phyloP scores from a whole-genome alignment of 2,113 vertebrate genomes.

The Boulengeromyrus knoepffleri region DNA sequence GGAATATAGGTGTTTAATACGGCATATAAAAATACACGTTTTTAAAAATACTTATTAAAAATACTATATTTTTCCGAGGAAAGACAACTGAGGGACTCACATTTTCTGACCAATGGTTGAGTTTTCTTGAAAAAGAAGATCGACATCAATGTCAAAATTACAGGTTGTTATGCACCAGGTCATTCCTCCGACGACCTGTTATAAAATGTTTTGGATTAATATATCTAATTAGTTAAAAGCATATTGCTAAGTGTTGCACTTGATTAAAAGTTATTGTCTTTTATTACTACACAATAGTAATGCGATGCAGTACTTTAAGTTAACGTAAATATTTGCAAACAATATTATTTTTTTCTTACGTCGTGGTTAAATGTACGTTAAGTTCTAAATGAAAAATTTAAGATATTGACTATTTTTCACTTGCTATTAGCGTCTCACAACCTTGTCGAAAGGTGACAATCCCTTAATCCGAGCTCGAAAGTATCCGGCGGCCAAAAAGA shows the following conservation, averaged over 20 bases:
- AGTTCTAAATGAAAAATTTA: background rate
- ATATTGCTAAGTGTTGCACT: background rate
- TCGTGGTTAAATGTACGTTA: background rate
- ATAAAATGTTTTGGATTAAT: slow-evolving; percentile 17
- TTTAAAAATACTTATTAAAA: background rate
- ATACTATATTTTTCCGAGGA: background rate
- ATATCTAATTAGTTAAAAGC: background rate
- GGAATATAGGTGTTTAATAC: background rate
- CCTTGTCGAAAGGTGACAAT: slow-evolving; percentile 93
- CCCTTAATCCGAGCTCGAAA: slow-evolving; percentile 95
- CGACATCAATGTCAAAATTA: slow-evolving; percentile 89
- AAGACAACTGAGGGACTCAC: slow-evolving; percentile 54
- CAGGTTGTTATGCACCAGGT: slow-evolving; percentile 98
- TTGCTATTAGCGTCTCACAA: slow-evolving; percentile 32
- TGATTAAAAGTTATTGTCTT: too few relatives aligned
- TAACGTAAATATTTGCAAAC: background rate
- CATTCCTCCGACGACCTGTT: slow-evolving; percentile 95
- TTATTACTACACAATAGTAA: background rate
- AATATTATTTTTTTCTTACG: background rate
- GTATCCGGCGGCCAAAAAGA: slow-evolving; percentile 92
- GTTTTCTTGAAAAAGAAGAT: slow-evolving; percentile 97
- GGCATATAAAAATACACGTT: background rate
- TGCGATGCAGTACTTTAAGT: background rate
- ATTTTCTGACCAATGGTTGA: slow-evolving; percentile 99
- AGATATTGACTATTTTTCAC: background rate